Evolutionary conservation across 2,797 vertebrate genomes (phyloP), one percentile per base, ranked within the genome.

Genomic region (Anomalospiza imberbis): DNA sequence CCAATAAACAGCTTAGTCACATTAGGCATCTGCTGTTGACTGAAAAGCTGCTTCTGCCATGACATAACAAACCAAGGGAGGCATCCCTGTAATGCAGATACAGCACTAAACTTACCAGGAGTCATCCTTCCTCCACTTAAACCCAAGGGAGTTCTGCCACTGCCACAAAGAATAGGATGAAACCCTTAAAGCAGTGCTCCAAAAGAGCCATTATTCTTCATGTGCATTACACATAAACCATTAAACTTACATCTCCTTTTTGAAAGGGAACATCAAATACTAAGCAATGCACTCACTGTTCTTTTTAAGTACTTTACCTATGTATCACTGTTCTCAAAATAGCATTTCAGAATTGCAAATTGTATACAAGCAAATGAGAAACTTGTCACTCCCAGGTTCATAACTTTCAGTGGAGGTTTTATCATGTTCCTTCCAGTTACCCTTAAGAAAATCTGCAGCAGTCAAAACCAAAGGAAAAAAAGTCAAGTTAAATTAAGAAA

Each of bases 341-440:
- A 87, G 88, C 75, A 77, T 85, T 93, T 95, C 91, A 89, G 94
- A 97, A 95, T 80, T 95, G 92, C 95, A 91, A 93, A 96, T 91
- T 40, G 67, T 58, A 87, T 13, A 85, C 57, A 89, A 89, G 75
- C 81, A 91, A 95, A 91, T 29, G 22, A 94, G 81, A 93, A 93
- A 82, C 63, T 57, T 85, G 84, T 89, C 84, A 71, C 71, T 93
- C 67, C 12, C n/a, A 47, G 51, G 77, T 75, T 95, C 77, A 74
- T 84, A 74, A 67, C 55, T 92, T 80, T 32, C 61, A 44, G 45
- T 21, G 40, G 51, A 76, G 81, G 48, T 65, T 79, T 74, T 36
- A 72, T 11, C 71, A 20, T 3, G 3, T 44, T 87, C 45, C 13
- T 65, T 81, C 68, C 72, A 88, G 73, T 50, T 40, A 54, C n/a